Base-by-base conservation (phyloP, 2,113 vertebrate genomes). In the Fregata magnificens region DNA sequence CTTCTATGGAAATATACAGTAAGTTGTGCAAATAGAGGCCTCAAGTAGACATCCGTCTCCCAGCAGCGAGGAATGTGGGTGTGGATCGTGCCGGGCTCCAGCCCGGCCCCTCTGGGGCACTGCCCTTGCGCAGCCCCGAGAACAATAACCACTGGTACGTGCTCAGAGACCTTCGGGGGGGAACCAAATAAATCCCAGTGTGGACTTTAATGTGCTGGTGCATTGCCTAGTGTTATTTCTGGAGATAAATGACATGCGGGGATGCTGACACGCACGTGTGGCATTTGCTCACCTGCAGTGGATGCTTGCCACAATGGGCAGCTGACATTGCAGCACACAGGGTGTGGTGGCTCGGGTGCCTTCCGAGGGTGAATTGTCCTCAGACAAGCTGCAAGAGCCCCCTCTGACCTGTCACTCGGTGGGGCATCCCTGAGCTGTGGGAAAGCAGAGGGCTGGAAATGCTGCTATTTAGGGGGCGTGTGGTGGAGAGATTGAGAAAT, bases 61-160 rank as follows among this genome's bases (percentile, higher is more conserved):
- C 93, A 96, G 93, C 29, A 26, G 73, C 7, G 34, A 96, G 94
- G 97, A 98, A 97, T 97, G 95, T 93, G 97, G 97, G 95, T 96
- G 97, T 97, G 97, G 95, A 87, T 72, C 20, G 0, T 0, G 3
- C 65, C 19, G 16, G 93, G 88, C 97, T 97, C 86, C 95, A 81
- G 71, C 58, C 66, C 65, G 2, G 66, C 81, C 87, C 50, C 91
- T 90, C 61, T 92, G 82, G 72, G 94, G 67, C 85, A 56, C 83
- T 95, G 87, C 92, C 63, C 40, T 90, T 72, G 82, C 4, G 0
- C 0, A 0, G 71, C 50, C 53, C 2, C 2, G 3, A 94, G 90
- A 95, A 95, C 73, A 93, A 93, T 91, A 87, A 82, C 77, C 49
- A 53, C 53, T 0, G 5, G 81, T 83, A 93, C 66, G 59, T 3